phyloP scores from a whole-genome alignment of 92 coral and sea anemone genomes.

The Pocillopora grandis region DNA sequence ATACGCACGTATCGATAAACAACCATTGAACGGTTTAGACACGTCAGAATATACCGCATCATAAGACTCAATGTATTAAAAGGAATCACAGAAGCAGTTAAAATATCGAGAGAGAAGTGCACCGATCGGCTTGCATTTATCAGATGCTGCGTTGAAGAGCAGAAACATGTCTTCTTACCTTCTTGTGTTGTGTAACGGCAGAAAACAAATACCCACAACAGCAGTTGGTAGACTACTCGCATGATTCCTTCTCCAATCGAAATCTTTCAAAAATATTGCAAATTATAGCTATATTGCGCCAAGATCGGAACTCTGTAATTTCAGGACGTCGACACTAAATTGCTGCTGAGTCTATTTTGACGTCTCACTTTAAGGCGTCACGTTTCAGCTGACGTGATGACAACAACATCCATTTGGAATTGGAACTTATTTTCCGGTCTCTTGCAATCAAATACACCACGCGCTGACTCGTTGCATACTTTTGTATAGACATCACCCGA shows the following conservation, averaged over 20 bases:
- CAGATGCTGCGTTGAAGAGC: too few relatives aligned
- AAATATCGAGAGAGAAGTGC: too few relatives aligned
- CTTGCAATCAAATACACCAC: too few relatives aligned
- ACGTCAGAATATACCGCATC: background rate
- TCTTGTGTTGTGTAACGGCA: slow-evolving; percentile 8
- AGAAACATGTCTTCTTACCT: background rate
- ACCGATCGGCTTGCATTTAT: too few relatives aligned
- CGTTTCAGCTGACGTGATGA: slow-evolving; percentile 17
- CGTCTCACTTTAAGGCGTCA: background rate
- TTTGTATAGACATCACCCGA: too few relatives aligned
- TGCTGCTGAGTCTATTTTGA: background rate
- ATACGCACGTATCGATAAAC: background rate
- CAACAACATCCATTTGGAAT: background rate
- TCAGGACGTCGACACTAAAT: background rate
- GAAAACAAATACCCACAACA: slow-evolving; percentile 1
- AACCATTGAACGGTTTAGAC: background rate
- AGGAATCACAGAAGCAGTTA: too few relatives aligned
- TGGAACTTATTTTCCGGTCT: too few relatives aligned
- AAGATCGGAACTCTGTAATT: background rate
- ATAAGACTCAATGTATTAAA: background rate
- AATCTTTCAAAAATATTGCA: background rate
- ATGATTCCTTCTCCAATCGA: background rate
- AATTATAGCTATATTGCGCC: background rate
- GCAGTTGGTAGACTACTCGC: background rate
- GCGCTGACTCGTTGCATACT: too few relatives aligned